Percentiles rank a stretch among this genome's conserved stretches.
Evolutionary conservation across 2,888 invertebrate genomes (phyloP).

Genomic region (Lutraria lutraria): DNA sequence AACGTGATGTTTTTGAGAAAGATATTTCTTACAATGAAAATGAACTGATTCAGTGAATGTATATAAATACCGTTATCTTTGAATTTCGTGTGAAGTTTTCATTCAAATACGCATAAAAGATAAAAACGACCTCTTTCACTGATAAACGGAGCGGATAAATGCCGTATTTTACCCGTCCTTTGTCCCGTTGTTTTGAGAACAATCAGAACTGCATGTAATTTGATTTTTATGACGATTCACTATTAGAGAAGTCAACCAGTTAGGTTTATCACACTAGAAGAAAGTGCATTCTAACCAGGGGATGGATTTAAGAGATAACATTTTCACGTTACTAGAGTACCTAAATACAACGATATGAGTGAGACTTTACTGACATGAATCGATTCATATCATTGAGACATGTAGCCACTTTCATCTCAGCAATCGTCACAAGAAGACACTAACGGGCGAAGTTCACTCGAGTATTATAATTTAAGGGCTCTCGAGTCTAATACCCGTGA

Average conservation of each 20-base stretch:
- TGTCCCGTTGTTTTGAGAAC: conserved; percentile 33
- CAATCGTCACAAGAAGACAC: background rate
- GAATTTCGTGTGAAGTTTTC: conserved; percentile 29
- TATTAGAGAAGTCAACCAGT: conserved; percentile 1
- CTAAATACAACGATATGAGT: background rate
- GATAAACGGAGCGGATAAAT: conserved; percentile 26
- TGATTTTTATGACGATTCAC: conserved; percentile 27
- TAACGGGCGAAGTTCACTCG: background rate
- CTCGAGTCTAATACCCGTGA: background rate
- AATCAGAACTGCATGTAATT: conserved; percentile 56
- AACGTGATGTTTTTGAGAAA: conserved; percentile 13
- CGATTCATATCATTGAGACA: background rate
- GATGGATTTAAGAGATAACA: background rate
- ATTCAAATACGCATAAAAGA: conserved; percentile 40
- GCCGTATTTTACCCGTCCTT: conserved; percentile 35
- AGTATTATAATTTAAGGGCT: background rate
- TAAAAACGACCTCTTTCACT: conserved; percentile 45
- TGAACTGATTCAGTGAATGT: background rate
- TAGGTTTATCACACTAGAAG: background rate
- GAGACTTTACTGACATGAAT: background rate
- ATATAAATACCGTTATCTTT: conserved; percentile 41
- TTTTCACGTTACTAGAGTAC: conserved; percentile 22
- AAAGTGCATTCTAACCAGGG: conserved; percentile 2
- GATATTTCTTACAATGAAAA: conserved; percentile 30
- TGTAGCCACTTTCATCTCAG: background rate